Percentiles rank a stretch among this genome's conserved stretches.
These are phyloP conservation scores for Myoxocephalus aenaeus DNA, from an alignment of 2,797 vertebrate species.

Conservation along the genomic window DNA sequence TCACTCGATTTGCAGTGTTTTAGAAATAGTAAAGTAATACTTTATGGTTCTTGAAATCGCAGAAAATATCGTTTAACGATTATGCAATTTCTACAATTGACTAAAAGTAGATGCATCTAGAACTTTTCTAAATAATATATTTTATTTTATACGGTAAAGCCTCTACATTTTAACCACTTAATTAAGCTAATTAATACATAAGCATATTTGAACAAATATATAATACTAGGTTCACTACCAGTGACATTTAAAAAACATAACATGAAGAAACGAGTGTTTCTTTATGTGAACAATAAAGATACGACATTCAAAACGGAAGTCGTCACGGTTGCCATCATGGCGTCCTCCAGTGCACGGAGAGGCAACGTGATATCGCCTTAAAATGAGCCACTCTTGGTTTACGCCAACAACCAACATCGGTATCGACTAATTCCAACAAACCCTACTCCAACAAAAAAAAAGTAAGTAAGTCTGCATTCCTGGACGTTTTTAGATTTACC, in stretches of 20 bases:
- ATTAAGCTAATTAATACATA: not conserved
- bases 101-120: not conserved
- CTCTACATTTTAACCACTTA: not conserved
- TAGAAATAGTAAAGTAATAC: not conserved
- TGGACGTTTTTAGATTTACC: constrained; percentile 27
- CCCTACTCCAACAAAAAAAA: not conserved
- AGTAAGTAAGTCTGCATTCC: not conserved
- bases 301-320: constrained; percentile 52
- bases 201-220: rapidly evolving
- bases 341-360: constrained; percentile 55
- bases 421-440: not conserved
- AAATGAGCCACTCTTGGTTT: constrained; percentile 59
- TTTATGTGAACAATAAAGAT: constrained; percentile 30
- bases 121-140: not conserved
- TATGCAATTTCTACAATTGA: not conserved
- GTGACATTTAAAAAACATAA: not conserved
- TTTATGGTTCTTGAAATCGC: not conserved
- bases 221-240: rapidly evolving
- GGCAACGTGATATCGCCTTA: constrained; percentile 75
- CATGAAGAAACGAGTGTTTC: not conserved
- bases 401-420: not conserved
- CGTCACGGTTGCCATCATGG: constrained; percentile 58
- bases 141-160: not conserved
- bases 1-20: not conserved
- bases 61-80: rapidly evolving